Base-by-base conservation (phyloP, 2,888 invertebrate species). In the Pimpla rufipes region DNA sequence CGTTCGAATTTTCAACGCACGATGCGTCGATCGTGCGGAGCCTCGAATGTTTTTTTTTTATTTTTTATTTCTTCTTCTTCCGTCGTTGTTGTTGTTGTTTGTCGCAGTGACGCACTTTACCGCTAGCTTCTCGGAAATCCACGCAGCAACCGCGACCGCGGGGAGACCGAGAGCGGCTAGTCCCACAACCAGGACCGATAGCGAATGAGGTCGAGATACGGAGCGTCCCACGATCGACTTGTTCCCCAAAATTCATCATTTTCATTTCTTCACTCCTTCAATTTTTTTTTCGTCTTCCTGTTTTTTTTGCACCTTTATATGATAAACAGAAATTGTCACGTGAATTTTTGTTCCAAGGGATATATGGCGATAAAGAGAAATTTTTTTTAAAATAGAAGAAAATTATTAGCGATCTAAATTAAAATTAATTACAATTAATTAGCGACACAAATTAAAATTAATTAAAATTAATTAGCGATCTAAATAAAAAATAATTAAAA, bases 91-190 rank as follows among this genome's bases (percentile, higher is more conserved):
- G n/a, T n/a, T n/a, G n/a, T 50, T 37, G 42, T 66, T 50, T 71
- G 29, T 57, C 23, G 35, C 57, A 42, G 21, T 50, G 29, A 23
- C 11, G 42, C 18, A 16, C 42, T 87, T 87, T 91, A 91, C 91
- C 91, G 91, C 89, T 91, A 91, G 89, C 87, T 91, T 91, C 91
- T 88, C 87, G 88, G 91, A 90, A 91, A 90, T 89, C 87, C 88
- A 89, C 87, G 86, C 88, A 86, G 47, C n/a, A n/a, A n/a, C 47
- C 35, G 50, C 11, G 59, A 13, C 29, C 42, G 18, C 62, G 29
- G 3, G 29, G 62, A 10, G 37, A 62, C 47, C 74, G 23, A 67
- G 64, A 73, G 21, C 64, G 55, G 59, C 67, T 67, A 45, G 57
- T 55, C 64, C 10, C 64, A 64, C n/a, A n/a, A n/a, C 1, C 62